Conservation (phyloP, 2,888 invertebrate genomes). For the Labia minor region DNA sequence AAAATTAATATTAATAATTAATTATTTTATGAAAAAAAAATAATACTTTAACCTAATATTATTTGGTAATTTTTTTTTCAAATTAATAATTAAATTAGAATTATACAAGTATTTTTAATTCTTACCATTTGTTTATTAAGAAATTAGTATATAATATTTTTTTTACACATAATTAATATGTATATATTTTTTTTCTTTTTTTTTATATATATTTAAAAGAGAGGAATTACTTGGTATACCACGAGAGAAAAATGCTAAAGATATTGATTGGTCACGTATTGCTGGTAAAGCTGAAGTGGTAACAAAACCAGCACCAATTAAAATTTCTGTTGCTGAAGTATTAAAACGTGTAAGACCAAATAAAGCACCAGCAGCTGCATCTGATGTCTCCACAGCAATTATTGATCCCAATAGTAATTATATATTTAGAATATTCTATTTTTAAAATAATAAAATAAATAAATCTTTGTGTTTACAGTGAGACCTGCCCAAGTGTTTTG, state of each 20-base stretch:
- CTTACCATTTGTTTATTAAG: too few relatives aligned
- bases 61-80: too few relatives aligned
- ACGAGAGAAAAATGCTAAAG: constrained; percentile 69
- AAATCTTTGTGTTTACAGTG: constrained; percentile 41
- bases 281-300: constrained; percentile 55
- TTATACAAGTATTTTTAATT: too few relatives aligned
- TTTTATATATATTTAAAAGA: constrained; percentile 35
- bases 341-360: constrained; percentile 41
- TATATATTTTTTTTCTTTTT: too few relatives aligned
- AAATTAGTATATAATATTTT: too few relatives aligned
- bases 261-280: constrained; percentile 73
- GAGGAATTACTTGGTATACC: constrained; percentile 79
- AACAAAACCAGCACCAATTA: constrained; percentile 63
- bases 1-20: too few relatives aligned
- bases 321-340: constrained; percentile 64
- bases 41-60: too few relatives aligned
- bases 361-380: constrained; percentile 20
- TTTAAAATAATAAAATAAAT: not conserved
- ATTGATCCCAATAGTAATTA: constrained; percentile 51
- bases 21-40: too few relatives aligned
- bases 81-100: too few relatives aligned
- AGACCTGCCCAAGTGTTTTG: constrained; percentile 83
- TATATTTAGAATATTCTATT: not conserved
- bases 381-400: constrained; percentile 37
- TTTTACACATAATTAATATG: too few relatives aligned